Base-by-base conservation (phyloP, 2,113 vertebrate genomes). In the Syngnathus typhle region DNA sequence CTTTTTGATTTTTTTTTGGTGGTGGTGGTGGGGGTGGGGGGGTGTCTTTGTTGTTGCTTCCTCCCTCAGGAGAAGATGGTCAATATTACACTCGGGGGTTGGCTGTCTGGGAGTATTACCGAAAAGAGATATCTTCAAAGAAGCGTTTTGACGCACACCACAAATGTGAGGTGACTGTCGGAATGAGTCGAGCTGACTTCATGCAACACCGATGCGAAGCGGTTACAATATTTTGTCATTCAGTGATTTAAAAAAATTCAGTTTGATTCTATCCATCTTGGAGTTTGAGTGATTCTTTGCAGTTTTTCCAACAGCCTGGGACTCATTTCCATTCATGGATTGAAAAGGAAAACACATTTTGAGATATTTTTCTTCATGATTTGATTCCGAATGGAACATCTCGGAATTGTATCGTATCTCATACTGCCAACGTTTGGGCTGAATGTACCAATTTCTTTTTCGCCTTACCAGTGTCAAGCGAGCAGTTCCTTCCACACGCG, bases 401-500 rank as follows among this genome's bases (percentile, higher is more conserved):
- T 36, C 9, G 27, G 18, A 16, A 16, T 58, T 18, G 55, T 4
- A 36, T 58, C 27, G 37, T n/a, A n/a, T 8, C 3, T 49, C 55
- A 61, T n/a, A 15, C 58, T 47, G 49, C 73, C 62, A 32, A 32
- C 2, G 68, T 47, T 37, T 58, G 27, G 16, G 55, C 55, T 58
- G 27, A 36, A 36, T 36, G 36, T 16, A 18, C 7, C 55, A 18
- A 76, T 59, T 72, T 8, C 46, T 46, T n/a, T 84, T 69, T 73
- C 47, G 67, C 51, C 84, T 65, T 52, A 90, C 88, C 88, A 81
- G 83, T 88, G 77, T 88, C 85, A 6, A 85, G 79, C 5, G 96
- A 95, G 91, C 95, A 99, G 93, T 99, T 98, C 88, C 93, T 93
- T 90, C 93, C 94, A 92, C 95, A 96, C 81, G 94, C 92, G 85